phyloP scores from a whole-genome alignment of 1,140 invertebrate genomes.

The Pissodes strobi region DNA sequence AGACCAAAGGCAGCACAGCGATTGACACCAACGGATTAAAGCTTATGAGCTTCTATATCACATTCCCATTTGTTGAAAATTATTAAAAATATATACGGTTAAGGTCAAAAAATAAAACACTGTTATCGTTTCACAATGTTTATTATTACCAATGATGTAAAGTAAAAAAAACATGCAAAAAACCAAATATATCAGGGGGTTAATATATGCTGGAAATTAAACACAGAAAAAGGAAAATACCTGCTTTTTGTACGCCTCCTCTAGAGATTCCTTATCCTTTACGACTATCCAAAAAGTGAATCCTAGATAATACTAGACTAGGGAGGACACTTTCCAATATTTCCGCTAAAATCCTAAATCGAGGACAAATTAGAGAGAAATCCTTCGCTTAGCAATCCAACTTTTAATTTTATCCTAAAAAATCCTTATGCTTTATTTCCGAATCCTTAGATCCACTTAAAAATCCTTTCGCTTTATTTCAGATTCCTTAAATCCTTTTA shows the following conservation, averaged over 20 bases:
- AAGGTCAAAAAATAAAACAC: too few species aligned
- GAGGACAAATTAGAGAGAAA: background rate
- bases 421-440: background rate
- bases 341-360: conserved; percentile 8
- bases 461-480: background rate
- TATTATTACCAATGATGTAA: too few species aligned
- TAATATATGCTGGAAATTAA: conserved; percentile 17
- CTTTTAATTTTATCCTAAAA: background rate
- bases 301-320: conserved; percentile 29
- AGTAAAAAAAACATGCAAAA: conserved; percentile 16
- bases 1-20: too few species aligned
- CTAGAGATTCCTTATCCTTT: conserved; percentile 12
- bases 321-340: conserved; percentile 17
- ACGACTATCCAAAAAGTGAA: background rate
- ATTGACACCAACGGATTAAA: too few species aligned
- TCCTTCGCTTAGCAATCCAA: background rate
- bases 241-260: conserved; percentile 17
- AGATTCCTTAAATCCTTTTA: background rate
- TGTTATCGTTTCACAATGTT: too few species aligned
- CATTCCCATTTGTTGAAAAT: too few species aligned
- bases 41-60: too few species aligned
- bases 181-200: conserved; percentile 7
- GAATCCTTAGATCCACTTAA: background rate
- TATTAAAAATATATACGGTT: too few species aligned
- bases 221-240: conserved; percentile 37